These are phyloP conservation scores for Craseonycteris thonglongyai DNA, from an alignment of 2,113 vertebrate genomes.

Conservation along the genomic window DNA sequence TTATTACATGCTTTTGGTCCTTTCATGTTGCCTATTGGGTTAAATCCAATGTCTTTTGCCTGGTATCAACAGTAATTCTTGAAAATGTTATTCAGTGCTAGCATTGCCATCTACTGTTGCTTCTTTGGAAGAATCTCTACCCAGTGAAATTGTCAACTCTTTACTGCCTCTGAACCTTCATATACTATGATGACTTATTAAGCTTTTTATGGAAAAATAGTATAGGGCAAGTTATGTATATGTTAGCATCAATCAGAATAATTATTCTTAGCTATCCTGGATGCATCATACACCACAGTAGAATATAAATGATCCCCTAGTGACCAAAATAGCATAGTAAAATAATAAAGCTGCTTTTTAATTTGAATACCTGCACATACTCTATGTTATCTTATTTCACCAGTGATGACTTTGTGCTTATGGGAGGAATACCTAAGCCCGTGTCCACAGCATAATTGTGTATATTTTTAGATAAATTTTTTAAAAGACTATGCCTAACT, in stretches of 20 bases:
- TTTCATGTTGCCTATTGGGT: neutral
- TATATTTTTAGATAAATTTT: neutral
- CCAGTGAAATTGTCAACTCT: neutral
- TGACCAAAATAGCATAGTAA: neutral
- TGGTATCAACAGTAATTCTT: neutral
- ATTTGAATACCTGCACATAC: neutral
- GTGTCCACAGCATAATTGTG: neutral
- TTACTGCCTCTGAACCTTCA: neutral
- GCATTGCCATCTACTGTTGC: neutral
- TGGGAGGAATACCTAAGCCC: neutral
- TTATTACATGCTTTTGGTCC: neutral
- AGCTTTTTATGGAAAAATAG: neutral
- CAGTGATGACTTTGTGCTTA: neutral
- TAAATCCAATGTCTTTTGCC: neutral
- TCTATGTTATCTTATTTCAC: neutral
- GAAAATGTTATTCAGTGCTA: neutral
- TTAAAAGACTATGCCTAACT: neutral
- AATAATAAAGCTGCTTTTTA: neutral
- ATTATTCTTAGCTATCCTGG: neutral
- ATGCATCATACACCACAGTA: neutral
- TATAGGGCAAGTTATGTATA: neutral
- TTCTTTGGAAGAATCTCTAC: neutral
- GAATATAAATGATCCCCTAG: neutral
- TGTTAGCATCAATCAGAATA: neutral
- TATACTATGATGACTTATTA: neutral